Conservation (phyloP, 2,113 vertebrate species). For the Scomber colias region DNA sequence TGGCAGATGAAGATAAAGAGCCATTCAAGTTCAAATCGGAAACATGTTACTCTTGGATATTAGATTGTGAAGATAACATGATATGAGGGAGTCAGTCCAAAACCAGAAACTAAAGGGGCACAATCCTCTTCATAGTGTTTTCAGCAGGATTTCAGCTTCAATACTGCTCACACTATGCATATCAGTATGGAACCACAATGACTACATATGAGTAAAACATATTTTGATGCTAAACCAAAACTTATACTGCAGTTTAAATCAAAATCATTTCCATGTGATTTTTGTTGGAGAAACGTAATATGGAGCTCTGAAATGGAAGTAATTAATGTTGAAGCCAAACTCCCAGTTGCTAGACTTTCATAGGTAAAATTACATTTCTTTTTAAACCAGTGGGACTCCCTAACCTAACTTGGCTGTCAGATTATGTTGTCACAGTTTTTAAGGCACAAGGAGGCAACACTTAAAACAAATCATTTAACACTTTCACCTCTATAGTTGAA, state of each 20-base stretch:
- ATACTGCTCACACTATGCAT: background rate
- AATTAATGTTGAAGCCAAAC: background rate
- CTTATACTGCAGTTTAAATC: background rate
- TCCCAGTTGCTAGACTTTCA: background rate
- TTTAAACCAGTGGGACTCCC: too few species aligned
- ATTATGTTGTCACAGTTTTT: too few species aligned
- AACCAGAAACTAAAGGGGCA: background rate
- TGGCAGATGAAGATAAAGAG: conserved; percentile 12
- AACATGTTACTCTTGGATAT: conserved; percentile 8
- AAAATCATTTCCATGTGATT: background rate
- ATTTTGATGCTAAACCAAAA: background rate
- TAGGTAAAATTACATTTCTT: background rate
- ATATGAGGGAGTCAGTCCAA: background rate
- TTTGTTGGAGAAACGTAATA: background rate
- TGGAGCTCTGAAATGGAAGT: background rate
- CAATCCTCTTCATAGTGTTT: background rate
- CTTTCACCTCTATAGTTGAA: too few species aligned
- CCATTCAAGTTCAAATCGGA: conserved; percentile 4
- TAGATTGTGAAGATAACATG: background rate
- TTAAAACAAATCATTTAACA: too few species aligned
- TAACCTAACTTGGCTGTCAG: too few species aligned
- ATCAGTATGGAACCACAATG: too few species aligned
- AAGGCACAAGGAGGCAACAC: too few species aligned
- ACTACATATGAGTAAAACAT: background rate
- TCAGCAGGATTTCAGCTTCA: background rate